phyloP scores from a whole-genome alignment of 2,797 vertebrate species.

The Neomorphus geoffroyi region DNA sequence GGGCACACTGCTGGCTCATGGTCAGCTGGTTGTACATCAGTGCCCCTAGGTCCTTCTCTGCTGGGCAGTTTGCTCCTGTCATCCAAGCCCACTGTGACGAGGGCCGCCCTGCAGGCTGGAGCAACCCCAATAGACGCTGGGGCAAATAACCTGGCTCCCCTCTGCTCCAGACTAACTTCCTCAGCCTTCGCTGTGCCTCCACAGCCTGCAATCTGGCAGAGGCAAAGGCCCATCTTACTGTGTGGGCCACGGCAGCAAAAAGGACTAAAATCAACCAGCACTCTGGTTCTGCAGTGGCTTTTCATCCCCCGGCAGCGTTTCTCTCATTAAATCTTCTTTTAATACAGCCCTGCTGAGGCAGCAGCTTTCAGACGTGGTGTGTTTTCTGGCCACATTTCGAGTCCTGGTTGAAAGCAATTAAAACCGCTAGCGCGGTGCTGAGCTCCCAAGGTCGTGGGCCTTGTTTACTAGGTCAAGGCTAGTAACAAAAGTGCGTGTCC shows the following conservation, averaged over 20 bases:
- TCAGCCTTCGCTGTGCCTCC: not conserved
- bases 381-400: not conserved
- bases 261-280: rapidly evolving
- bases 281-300: not conserved
- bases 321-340: not conserved
- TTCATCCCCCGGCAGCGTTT: not conserved
- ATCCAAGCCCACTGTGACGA: no score
- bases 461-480: not conserved
- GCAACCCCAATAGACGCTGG: not conserved
- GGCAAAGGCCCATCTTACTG: not conserved
- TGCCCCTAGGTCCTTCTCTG: no score
- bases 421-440: not conserved
- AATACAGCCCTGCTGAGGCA: not conserved
- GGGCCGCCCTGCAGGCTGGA: not conserved
- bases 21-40: no score
- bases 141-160: not conserved
- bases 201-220: not conserved
- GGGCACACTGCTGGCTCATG: no score
- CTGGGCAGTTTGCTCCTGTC: not conserved
- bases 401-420: not conserved
- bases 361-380: not conserved
- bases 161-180: rapidly evolving
- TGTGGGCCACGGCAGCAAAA: not conserved
- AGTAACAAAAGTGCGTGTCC: rapidly evolving
- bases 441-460: not conserved